phyloP scores from a whole-genome alignment of 2,888 invertebrate genomes.

The Exocentrus adspersus region DNA sequence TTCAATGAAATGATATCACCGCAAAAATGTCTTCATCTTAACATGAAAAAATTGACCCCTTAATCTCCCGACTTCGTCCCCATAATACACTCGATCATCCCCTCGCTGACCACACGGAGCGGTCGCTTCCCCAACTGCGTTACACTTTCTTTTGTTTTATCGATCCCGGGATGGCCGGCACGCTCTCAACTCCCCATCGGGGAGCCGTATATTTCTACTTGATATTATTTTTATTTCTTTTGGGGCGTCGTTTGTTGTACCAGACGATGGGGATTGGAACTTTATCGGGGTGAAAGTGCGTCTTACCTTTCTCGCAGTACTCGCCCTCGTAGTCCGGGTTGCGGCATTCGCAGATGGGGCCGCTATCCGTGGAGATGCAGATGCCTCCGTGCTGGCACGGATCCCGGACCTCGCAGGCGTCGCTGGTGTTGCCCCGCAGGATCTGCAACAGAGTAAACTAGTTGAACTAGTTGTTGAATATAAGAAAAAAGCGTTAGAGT shows the following conservation, averaged over 20 bases:
- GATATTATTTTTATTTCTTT: conserved; percentile 30
- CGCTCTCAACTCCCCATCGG: conserved; percentile 8
- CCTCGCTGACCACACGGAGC: neutral
- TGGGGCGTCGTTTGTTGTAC: conserved; percentile 14
- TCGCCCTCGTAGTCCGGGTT: conserved; percentile 93
- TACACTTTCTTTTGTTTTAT: conserved; percentile 14
- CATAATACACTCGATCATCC: conserved; percentile 1
- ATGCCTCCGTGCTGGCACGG: conserved; percentile 96
- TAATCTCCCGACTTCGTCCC: neutral
- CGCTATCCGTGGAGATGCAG: conserved; percentile 95
- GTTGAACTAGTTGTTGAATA: no score
- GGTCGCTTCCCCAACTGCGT: neutral
- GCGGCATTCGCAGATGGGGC: conserved; percentile 94
- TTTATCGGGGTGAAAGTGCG: conserved; percentile 80
- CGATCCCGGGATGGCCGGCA: conserved; percentile 8
- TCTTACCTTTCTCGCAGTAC: conserved; percentile 92
- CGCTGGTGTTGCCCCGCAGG: conserved; percentile 75
- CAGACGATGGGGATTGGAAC: conserved; percentile 68
- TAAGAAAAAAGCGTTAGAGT: no score
- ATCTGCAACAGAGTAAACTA: conserved; percentile 61
- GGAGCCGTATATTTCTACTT: conserved; percentile 31
- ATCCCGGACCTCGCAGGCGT: conserved; percentile 87
- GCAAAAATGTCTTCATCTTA: no score
- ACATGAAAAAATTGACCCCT: neutral
- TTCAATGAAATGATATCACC: no score